These are phyloP conservation scores for Phengaris arion DNA, from an alignment of 2,888 invertebrate species.

Conservation along the genomic window DNA sequence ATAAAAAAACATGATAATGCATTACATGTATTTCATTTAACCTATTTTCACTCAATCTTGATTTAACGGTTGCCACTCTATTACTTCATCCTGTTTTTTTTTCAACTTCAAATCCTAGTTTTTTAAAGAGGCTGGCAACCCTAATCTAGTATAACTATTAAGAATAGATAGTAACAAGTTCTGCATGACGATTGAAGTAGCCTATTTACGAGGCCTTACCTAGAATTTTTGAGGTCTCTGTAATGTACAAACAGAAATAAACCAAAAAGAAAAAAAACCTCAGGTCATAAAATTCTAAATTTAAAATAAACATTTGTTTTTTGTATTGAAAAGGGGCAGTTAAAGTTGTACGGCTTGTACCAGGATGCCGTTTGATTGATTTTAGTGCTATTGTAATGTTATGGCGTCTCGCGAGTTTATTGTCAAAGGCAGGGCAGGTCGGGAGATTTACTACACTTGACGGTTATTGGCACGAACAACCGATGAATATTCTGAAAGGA, in stretches of 20 bases:
- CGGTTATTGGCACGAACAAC: background rate
- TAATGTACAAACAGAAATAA: background rate
- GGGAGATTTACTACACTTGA: constrained; percentile 21
- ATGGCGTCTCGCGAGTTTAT: constrained; percentile 8
- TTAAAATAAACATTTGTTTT: constrained; percentile 24
- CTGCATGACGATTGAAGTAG: too few species aligned
- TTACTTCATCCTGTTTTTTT: too few species aligned
- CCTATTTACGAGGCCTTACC: background rate
- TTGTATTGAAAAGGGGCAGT: background rate
- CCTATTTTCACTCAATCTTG: too few species aligned
- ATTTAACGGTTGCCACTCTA: too few species aligned
- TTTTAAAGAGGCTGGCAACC: too few species aligned
- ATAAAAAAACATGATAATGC: too few species aligned
- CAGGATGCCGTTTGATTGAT: constrained; percentile 25
- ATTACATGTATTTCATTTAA: too few species aligned
- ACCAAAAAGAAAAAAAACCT: background rate
- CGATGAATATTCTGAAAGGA: constrained; percentile 10
- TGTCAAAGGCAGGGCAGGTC: constrained; percentile 22
- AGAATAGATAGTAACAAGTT: too few species aligned
- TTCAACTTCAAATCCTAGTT: too few species aligned
- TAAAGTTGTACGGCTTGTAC: constrained; percentile 3
- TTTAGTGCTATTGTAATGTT: constrained; percentile 19
- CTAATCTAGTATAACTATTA: too few species aligned
- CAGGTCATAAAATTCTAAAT: constrained; percentile 18
- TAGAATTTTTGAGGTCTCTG: background rate